These are phyloP conservation scores for Chionodraco myersi DNA, from an alignment of 2,113 vertebrate genomes.

Conservation along the genomic window DNA sequence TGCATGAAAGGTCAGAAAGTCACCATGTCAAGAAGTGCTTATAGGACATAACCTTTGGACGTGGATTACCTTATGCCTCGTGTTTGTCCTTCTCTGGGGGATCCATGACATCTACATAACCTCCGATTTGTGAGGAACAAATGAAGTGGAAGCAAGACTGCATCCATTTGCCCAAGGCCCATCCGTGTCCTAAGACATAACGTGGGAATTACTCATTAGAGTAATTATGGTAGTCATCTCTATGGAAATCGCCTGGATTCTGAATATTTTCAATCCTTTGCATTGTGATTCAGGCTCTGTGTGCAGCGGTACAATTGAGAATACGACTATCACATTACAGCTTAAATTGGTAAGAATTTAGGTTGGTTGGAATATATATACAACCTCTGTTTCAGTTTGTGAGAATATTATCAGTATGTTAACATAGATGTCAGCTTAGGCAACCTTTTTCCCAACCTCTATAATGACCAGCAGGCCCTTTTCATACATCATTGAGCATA, in stretches of 20 bases:
- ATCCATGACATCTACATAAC: constrained; percentile 41
- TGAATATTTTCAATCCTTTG: constrained; percentile 5
- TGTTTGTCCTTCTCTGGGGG: constrained; percentile 22
- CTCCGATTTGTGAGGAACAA: constrained; percentile 31
- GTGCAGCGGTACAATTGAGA: neutral
- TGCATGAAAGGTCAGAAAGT: constrained; percentile 18
- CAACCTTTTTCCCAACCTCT: neutral
- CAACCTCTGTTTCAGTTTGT: constrained; percentile 1
- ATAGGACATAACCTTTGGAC: constrained; percentile 33
- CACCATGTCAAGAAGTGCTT: constrained; percentile 9
- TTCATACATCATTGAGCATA: neutral
- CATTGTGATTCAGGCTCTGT: neutral
- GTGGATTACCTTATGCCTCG: neutral
- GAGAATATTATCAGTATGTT: neutral
- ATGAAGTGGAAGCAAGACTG: constrained; percentile 30
- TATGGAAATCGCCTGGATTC: constrained; percentile 22
- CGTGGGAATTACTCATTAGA: constrained; percentile 57
- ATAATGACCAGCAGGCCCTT: neutral
- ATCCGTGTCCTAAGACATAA: constrained; percentile 36
- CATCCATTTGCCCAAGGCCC: constrained; percentile 6
- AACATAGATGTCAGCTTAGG: neutral
- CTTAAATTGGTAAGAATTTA: neutral
- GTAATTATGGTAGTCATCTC: constrained; percentile 59
- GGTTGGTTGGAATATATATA: neutral
- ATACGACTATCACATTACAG: neutral